Base-by-base conservation (phyloP, 2,888 invertebrate genomes). In the Odontocolon sp. region DNA sequence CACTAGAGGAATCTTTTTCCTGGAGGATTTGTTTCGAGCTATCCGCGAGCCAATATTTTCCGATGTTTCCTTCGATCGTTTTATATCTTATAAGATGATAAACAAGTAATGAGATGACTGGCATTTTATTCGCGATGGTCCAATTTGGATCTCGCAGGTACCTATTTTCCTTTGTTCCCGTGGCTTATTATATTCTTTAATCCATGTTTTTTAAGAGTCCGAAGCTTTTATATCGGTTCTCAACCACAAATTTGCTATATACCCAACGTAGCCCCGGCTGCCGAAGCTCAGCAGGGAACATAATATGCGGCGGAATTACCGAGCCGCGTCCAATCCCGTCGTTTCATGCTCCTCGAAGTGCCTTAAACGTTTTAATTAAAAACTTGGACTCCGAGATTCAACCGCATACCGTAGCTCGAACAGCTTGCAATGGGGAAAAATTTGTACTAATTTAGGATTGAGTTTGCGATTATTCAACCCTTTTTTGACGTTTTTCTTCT, bases 281-380 rank as follows among this genome's bases (percentile, higher is more conserved):
- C 26, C 36, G 23, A 36, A n/a, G 47, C 38, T 69, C 9, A 14
- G 52, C 16, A 31, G 8, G 52, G n/a, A 36, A 11, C 45, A 59
- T 59, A 67, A 73, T 59, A 52, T 59, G 56, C 54, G 57, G 3
- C 16, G 14, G n/a, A 72, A 66, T 72, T 66, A 64, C 50, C 40
- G 14, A 8, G 6, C 57, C 50, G 50, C 18, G 45, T 18, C 45
- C n/a, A n/a, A 6, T 28, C 11, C 21, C 18, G 33, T 0, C 5
- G 21, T 47, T 47, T 31, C 42, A 28, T 45, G 33, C 33, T 26
- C 23, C 26, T 11, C 45, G 45, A 2, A 56, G n/a, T 1, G 52
- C 38, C 6, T 28, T 16, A 56, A 42, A 72, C 57, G 67, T 74
- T 74, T 79, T 74, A 79, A 79, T 79, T 74, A 74, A 78, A 78